Percentiles rank a stretch among this genome's conserved stretches.
These are phyloP conservation scores for Phocides pigmalion DNA, from an alignment of 1,140 invertebrate genomes.

Conservation along the genomic window DNA sequence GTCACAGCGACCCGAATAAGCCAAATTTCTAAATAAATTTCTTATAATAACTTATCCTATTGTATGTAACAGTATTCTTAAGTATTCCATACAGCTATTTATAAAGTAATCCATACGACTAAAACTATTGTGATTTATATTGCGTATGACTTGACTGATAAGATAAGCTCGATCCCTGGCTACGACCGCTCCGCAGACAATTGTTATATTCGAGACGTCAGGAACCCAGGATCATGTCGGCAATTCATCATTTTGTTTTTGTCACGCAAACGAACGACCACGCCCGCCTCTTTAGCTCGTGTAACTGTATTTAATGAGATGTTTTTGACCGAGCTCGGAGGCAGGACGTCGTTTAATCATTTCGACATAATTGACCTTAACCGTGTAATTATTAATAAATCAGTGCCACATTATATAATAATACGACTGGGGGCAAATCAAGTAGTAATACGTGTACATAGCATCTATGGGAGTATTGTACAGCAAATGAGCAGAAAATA, in stretches of 20 bases:
- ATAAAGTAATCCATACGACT: not conserved
- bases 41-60: too few relatives aligned
- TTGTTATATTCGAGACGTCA: constrained; percentile 18
- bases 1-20: too few relatives aligned
- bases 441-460: constrained; percentile 5
- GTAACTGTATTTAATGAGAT: constrained; percentile 60
- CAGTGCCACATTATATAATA: constrained; percentile 47
- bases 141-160: constrained; percentile 31
- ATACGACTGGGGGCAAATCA: constrained; percentile 12
- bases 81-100: not conserved
- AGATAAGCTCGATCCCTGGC: constrained; percentile 19
- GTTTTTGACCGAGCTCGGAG: constrained; percentile 40
- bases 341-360: constrained; percentile 49
- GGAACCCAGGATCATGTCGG: constrained; percentile 40
- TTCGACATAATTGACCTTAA: constrained; percentile 39
- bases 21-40: too few relatives aligned
- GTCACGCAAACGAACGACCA: constrained; percentile 56
- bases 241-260: constrained; percentile 73
- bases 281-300: constrained; percentile 48
- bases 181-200: constrained; percentile 5
- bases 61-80: not conserved
- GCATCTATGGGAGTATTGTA: constrained; percentile 16
- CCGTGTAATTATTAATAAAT: constrained; percentile 48
- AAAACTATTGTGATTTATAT: constrained; percentile 13
- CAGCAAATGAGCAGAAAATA: constrained; percentile 3